Evolutionary conservation across 2,797 vertebrate genomes (phyloP).

Genomic region (Spheniscus humboldti): DNA sequence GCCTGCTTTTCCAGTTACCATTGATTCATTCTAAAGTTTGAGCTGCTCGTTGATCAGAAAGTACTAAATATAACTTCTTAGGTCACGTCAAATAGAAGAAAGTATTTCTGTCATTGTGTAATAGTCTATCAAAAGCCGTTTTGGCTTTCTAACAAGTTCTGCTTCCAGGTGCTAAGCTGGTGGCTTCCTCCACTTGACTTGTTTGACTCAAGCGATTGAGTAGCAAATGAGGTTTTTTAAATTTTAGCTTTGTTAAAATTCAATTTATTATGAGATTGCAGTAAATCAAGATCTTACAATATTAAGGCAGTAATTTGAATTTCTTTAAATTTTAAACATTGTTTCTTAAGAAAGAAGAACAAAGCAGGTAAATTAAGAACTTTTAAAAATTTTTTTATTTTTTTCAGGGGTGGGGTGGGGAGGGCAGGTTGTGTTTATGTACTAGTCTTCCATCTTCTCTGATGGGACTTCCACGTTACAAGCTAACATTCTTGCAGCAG

Average conservation of each 20-base stretch:
- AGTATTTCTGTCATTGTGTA: background rate
- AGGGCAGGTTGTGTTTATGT: background rate
- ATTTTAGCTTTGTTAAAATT: background rate
- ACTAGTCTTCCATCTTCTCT: background rate
- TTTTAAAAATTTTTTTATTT: too few species aligned
- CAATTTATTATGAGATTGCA: background rate
- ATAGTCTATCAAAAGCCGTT: background rate
- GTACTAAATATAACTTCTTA: background rate
- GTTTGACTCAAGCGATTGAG: background rate
- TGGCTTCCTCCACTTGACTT: background rate
- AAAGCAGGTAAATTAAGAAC: background rate
- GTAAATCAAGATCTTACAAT: background rate
- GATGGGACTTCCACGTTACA: background rate
- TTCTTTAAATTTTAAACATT: background rate
- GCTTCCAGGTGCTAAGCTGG: background rate
- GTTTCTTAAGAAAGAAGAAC: background rate
- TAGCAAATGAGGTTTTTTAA: background rate
- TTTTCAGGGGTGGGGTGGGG: too few species aligned
- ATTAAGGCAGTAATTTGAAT: background rate
- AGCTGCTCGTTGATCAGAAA: background rate
- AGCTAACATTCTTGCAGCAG: background rate
- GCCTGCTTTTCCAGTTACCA: background rate
- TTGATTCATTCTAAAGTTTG: background rate
- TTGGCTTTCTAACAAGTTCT: background rate
- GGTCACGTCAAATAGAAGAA: background rate